Evolutionary conservation across 2,888 invertebrate species (phyloP), one percentile per base, ranked within the genome.

Genomic region (Drosophila mettleri): DNA sequence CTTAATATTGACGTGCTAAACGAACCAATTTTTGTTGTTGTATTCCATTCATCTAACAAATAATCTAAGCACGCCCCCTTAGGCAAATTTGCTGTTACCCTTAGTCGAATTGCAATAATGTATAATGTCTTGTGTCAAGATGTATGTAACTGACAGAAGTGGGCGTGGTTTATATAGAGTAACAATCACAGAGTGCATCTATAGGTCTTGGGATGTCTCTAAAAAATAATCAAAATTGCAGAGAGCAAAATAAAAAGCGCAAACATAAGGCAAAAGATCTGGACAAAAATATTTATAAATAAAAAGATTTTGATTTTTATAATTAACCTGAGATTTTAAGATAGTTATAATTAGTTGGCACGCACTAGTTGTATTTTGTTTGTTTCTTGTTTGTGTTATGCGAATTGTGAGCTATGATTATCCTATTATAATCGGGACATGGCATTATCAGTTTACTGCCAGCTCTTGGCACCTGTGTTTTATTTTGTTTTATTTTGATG

Each of bases 1-100:
- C 54, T 74, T 55, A 74, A 63, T 74, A 71, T 70, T 58, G 54
- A 64, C 55, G 72, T 72, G 77, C 64, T 75, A 79, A 79, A 69
- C 52, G 68, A 79, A 72, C 53, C 55, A 29, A 34, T 48, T 39
- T 39, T 14, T 24, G n/a, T 31, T 53, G 7, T 18, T n/a, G 20
- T 51, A 14, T 27, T 20, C 39, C 20, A 39, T 53, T 39, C 18
- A 60, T 9, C 18, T n/a, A 43, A 20, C 7, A 41, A 59, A 43
- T 43, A 54, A 34, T 24, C 27, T 41, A 60, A 54, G 41, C 59
- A 59, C 55, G 41, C 62, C 34, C 49, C 41, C 36, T 38, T 22
- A 14, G 27, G 8, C 29, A 52, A 36, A 52, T 38, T 33, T 48
- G 7, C 9, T 2, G 20, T 20, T n/a, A 20, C 20, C 14, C 20